These are phyloP conservation scores for Linnaemya tessellans DNA, from an alignment of 2,888 invertebrate species.

Conservation along the genomic window DNA sequence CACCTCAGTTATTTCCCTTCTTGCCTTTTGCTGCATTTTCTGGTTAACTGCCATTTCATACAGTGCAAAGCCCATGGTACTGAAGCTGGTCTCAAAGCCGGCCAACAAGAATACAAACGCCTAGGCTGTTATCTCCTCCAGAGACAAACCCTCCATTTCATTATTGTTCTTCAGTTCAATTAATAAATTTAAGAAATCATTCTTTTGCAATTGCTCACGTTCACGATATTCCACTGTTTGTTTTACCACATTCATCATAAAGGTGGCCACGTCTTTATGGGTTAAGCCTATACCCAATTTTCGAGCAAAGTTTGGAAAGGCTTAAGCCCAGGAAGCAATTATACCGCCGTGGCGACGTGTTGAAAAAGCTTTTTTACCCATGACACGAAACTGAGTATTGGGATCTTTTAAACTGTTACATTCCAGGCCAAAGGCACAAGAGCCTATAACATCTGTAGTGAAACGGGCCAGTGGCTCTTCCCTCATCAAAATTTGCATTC, in stretches of 20 bases:
- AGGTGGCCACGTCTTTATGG: constrained; percentile 76
- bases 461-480: constrained; percentile 83
- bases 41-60: constrained; percentile 78
- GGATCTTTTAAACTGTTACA: constrained; percentile 83
- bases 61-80: constrained; percentile 83
- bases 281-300: constrained; percentile 75
- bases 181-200: constrained; percentile 85
- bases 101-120: constrained; percentile 85
- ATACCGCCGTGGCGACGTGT: constrained; percentile 74
- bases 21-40: constrained; percentile 76
- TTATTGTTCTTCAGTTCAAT: constrained; percentile 82
- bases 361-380: constrained; percentile 76
- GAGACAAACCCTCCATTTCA: constrained; percentile 78
- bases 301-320: constrained; percentile 75
- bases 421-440: constrained; percentile 84
- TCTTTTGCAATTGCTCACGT: constrained; percentile 79
- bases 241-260: constrained; percentile 79
- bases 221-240: constrained; percentile 82
- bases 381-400: constrained; percentile 80
- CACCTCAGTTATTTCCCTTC: constrained; percentile 76
- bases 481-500: neutral
- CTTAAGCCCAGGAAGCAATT: constrained; percentile 72
- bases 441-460: constrained; percentile 84
- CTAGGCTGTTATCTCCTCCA: constrained; percentile 85
- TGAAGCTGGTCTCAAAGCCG: constrained; percentile 85